phyloP scores from a whole-genome alignment of 1,140 invertebrate species.

The Agraylea sexmaculata region DNA sequence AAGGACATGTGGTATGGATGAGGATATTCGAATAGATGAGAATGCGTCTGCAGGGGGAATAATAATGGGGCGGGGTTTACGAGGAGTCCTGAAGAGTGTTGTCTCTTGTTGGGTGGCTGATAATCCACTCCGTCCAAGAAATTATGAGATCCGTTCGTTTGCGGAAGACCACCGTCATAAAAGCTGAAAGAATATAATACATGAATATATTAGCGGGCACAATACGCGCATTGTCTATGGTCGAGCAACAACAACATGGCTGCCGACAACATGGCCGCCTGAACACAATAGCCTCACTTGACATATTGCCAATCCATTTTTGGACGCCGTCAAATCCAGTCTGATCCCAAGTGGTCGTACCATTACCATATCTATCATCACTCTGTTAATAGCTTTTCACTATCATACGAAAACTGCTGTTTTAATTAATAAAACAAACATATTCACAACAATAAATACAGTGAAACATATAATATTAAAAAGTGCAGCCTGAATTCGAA shows the following conservation, averaged over 20 bases:
- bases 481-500: too few relatives aligned
- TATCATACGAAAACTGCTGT: too few relatives aligned
- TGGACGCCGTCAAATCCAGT: too few relatives aligned
- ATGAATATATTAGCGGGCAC: conserved; percentile 16
- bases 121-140: conserved; percentile 25
- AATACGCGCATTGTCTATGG: conserved; percentile 19
- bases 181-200: conserved; percentile 27
- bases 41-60: conserved; percentile 38
- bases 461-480: too few relatives aligned
- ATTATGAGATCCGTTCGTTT: conserved; percentile 31
- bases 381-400: too few relatives aligned
- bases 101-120: conserved; percentile 35
- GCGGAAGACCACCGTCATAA: conserved; percentile 27
- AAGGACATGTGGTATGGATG: conserved; percentile 30
- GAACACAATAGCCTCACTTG: too few relatives aligned
- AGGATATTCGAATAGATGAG: conserved; percentile 42
- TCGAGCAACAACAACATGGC: conserved; percentile 14
- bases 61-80: conserved; percentile 37
- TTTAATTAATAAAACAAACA: too few relatives aligned
- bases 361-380: too few relatives aligned
- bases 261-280: conserved; percentile 15
- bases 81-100: conserved; percentile 29
- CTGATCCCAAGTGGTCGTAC: too few relatives aligned
- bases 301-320: too few relatives aligned
- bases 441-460: too few relatives aligned